phyloP scores from a whole-genome alignment of 2,113 vertebrate genomes.

The Gambusia affinis region DNA sequence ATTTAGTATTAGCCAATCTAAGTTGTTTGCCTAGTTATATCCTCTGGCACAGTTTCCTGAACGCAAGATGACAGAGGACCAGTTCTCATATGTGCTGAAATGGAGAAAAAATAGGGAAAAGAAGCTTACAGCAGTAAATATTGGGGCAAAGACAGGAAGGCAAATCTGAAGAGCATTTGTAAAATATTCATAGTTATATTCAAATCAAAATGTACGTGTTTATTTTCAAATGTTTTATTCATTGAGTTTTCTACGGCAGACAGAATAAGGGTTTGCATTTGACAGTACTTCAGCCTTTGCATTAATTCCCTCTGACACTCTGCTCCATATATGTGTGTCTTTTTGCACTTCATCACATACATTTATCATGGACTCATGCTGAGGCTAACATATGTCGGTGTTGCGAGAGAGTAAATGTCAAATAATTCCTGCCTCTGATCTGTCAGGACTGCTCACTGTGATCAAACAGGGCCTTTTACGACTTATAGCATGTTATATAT shows the following conservation, averaged over 20 bases:
- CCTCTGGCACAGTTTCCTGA: constrained; percentile 30
- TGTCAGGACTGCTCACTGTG: constrained; percentile 14
- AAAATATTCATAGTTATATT: constrained; percentile 65
- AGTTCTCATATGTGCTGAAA: constrained; percentile 48
- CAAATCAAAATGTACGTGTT: constrained; percentile 68
- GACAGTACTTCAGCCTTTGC: constrained; percentile 34
- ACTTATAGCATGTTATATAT: constrained; percentile 17
- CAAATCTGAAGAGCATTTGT: constrained; percentile 63
- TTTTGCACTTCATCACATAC: constrained; percentile 17
- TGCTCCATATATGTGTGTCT: constrained; percentile 14
- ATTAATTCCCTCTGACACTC: constrained; percentile 58
- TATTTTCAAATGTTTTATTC: constrained; percentile 74
- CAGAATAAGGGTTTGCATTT: constrained; percentile 54
- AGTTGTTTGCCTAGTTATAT: constrained; percentile 61
- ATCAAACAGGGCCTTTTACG: constrained; percentile 4
- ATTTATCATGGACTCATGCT: constrained; percentile 13
- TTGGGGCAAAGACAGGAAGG: constrained; percentile 43
- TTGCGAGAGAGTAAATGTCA: constrained; percentile 19
- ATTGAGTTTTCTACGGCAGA: constrained; percentile 46
- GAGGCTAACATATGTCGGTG: constrained; percentile 3
- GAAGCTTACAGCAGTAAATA: constrained; percentile 61
- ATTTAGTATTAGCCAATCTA: constrained; percentile 51
- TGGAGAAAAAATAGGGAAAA: constrained; percentile 51
- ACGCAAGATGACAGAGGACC: constrained; percentile 42
- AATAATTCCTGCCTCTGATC: constrained; percentile 15